Percentiles rank a stretch among this genome's conserved stretches.
Evolutionary conservation across 2,888 invertebrate species (phyloP).

Genomic region (Pemphredon lugubris): DNA sequence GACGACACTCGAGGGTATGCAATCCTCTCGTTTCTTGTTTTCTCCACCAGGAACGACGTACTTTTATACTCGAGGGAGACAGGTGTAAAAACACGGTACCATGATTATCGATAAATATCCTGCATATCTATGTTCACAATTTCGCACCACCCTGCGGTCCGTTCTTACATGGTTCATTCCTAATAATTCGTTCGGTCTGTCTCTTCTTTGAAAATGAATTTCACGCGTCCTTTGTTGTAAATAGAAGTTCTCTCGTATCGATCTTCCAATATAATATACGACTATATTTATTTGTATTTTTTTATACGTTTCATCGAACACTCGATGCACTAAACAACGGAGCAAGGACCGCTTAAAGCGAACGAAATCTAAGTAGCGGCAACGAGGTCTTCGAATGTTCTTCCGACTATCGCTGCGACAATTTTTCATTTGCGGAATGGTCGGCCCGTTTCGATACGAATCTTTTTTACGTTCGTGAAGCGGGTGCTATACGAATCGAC

Average conservation of each 20-base stretch:
- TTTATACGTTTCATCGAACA: slow-evolving; percentile 25
- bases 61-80: background rate
- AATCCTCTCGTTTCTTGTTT: background rate
- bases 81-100: no score
- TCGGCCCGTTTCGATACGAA: background rate
- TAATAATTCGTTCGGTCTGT: background rate
- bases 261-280: slow-evolving; percentile 75
- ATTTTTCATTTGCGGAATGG: background rate
- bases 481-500: no score
- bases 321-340: slow-evolving; percentile 1
- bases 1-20: slow-evolving; percentile 1
- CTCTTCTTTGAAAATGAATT: slow-evolving; percentile 34
- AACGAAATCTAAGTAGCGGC: background rate
- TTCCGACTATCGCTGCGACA: background rate
- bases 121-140: background rate
- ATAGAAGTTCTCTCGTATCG: slow-evolving; percentile 71
- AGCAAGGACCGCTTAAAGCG: background rate
- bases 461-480: no score
- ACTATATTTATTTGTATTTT: slow-evolving; percentile 71
- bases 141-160: slow-evolving; percentile 6
- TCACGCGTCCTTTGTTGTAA: slow-evolving; percentile 67
- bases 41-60: background rate
- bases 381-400: background rate
- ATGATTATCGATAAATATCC: no score
- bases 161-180: background rate